These are phyloP conservation scores for Bombus impatiens DNA, from an alignment of 1,140 invertebrate species.

Conservation along the genomic window DNA sequence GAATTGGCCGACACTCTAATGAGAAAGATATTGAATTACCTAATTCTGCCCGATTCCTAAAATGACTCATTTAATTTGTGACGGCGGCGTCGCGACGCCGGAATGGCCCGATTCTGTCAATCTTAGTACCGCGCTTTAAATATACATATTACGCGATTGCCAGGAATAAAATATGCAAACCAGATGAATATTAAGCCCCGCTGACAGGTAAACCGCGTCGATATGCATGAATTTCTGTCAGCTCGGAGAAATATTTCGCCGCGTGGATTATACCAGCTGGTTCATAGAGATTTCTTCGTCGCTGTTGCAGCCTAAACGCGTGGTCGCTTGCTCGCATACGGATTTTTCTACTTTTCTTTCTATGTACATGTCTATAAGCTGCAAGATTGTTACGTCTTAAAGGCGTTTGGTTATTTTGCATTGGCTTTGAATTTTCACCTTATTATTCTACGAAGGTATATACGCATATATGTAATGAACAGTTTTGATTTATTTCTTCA, in stretches of 20 bases:
- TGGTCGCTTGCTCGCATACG: not conserved
- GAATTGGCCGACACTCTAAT: slow-evolving; percentile 74
- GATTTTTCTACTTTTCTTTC: not conserved
- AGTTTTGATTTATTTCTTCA: not conserved
- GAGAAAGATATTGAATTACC: slow-evolving; percentile 78
- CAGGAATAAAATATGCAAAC: slow-evolving; percentile 73
- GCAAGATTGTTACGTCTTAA: not conserved
- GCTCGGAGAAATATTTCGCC: slow-evolving; percentile 46
- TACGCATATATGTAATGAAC: too few species aligned
- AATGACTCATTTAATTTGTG: slow-evolving; percentile 80
- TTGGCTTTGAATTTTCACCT: not conserved
- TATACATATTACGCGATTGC: slow-evolving; percentile 76
- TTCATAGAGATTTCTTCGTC: not conserved
- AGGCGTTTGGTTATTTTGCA: not conserved
- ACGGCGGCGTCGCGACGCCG: slow-evolving; percentile 72
- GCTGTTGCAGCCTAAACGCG: not conserved
- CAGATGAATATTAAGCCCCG: slow-evolving; percentile 69
- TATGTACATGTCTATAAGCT: not conserved
- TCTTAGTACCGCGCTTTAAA: slow-evolving; percentile 76
- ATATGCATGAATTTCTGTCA: slow-evolving; percentile 43
- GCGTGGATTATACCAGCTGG: slow-evolving; percentile 23
- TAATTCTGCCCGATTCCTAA: slow-evolving; percentile 74
- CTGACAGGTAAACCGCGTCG: slow-evolving; percentile 63
- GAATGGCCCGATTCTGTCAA: slow-evolving; percentile 80
- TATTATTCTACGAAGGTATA: too few species aligned